Base-by-base conservation (phyloP, 2,888 invertebrate species). In the Carterocephalus palaemon region DNA sequence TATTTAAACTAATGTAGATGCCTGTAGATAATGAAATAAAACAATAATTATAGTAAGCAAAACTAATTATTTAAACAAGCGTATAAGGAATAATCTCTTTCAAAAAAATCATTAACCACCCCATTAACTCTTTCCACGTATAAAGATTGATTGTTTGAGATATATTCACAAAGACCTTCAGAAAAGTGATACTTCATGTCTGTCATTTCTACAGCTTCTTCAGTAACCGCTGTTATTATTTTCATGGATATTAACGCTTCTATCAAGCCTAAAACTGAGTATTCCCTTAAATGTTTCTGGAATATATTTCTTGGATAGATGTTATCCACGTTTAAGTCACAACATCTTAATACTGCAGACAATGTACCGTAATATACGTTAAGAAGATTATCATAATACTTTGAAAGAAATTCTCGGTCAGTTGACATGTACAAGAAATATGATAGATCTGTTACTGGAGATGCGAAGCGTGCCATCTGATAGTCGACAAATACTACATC, bases 161-260 rank as follows among this genome's bases (percentile, higher is more conserved):
- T 56, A 31, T 59, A 56, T 20, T 62, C 64, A 42, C 51, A 57
- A 31, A 65, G 49, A 48, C 64, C 60, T 52, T 70, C 64, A 23
- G 51, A 42, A 31, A 54, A 53, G 50, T 68, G 64, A 60, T 74
- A 68, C 67, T 70, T 75, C 55, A 67, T 65, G 62, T 75, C 74
- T 36, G 67, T 67, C 74, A 80, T 73, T 63, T 75, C 69, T 20
- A 69, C 56, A 5, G 78, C 77, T 19, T 76, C 75, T 32, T 77
- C 80, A 23, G 63, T 59, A 20, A 62, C 63, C 4, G 77, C 74
- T 12, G 82, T 82, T 56, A 82, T 77, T 60, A 82, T 79, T 62
- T 75, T 74, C 79, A 80, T 74, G 12, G 79, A 77, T 52, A 81
- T 67, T 46, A 82, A 59, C 45, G 80, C 77, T 57, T 82, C 82